Percentiles rank a stretch among this genome's conserved stretches.
Evolutionary conservation across 64 coral and sea anemone genomes (phyloP).

Genomic region (Stichodactyla helianthus): DNA sequence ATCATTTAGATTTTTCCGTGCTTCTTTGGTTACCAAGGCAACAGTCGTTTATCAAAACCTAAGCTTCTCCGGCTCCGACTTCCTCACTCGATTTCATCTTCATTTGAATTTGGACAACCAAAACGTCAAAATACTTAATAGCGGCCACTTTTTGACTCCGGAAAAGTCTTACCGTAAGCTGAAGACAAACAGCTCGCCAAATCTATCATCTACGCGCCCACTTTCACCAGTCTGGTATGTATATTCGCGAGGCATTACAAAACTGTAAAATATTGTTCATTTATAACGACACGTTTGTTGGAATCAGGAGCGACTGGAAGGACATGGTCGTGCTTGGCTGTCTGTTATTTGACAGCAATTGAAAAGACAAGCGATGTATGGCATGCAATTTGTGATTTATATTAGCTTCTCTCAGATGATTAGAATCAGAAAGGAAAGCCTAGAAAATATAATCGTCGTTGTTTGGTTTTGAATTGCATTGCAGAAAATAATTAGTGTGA

Average conservation of each 20-base stretch:
- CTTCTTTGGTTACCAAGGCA: neutral
- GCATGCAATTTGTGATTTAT: no score
- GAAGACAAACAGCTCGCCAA: neutral
- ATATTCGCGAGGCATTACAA: neutral
- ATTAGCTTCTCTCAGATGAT: no score
- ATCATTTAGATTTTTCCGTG: conserved; percentile 6
- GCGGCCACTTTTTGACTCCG: neutral
- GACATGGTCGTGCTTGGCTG: neutral
- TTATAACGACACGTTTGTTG: neutral
- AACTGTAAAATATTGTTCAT: neutral
- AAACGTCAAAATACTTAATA: neutral
- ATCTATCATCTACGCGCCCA: neutral
- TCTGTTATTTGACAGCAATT: neutral
- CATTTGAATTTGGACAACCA: neutral
- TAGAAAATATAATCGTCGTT: no score
- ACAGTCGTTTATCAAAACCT: conserved; percentile 10
- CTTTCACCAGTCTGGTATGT: neutral
- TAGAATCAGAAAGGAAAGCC: no score
- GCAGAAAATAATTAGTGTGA: no score
- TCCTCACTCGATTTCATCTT: neutral
- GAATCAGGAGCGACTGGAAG: neutral
- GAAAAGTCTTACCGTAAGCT: neutral
- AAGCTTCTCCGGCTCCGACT: neutral
- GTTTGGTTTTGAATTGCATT: no score
- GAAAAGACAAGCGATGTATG: neutral